phyloP scores from a whole-genome alignment of 2,797 vertebrate genomes.

The Arctocebus calabarensis region DNA sequence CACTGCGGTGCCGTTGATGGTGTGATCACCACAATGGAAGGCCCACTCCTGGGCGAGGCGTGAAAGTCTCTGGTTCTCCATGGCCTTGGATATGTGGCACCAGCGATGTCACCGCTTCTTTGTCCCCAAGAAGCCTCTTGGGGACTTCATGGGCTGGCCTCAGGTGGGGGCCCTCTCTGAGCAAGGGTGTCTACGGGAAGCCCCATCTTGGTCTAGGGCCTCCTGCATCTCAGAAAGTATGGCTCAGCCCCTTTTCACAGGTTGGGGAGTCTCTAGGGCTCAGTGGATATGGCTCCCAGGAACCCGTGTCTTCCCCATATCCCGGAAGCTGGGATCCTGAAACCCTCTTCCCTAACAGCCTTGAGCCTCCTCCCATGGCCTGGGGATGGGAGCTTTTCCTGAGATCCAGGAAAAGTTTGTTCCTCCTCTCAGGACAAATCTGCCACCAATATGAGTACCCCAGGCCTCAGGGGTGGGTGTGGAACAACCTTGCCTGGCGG shows the following conservation, averaged over 20 bases:
- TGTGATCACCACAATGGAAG: rapidly evolving
- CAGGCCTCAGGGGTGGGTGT: not conserved
- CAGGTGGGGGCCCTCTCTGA: not conserved
- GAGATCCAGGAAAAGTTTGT: not conserved
- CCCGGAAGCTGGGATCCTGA: not conserved
- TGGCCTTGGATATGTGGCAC: not conserved
- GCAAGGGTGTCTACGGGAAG: not conserved
- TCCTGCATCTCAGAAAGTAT: not conserved
- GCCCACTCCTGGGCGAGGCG: rapidly evolving
- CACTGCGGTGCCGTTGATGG: not conserved
- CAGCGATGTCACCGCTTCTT: rapidly evolving
- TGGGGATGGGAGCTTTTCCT: not conserved
- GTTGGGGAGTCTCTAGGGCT: rapidly evolving
- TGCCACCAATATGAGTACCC: not conserved
- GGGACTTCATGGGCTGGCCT: not conserved
- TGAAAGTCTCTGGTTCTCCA: not conserved
- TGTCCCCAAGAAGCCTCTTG: not conserved
- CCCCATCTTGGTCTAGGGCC: not conserved
- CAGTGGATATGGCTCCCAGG: rapidly evolving
- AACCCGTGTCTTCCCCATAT: not conserved
- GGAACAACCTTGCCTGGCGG: not conserved
- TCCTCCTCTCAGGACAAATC: not conserved
- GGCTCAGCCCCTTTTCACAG: not conserved
- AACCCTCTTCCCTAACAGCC: not conserved
- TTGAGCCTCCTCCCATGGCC: not conserved